These are phyloP conservation scores for Eulemur rubriventer DNA, from an alignment of 2,797 vertebrate genomes.

Conservation along the genomic window DNA sequence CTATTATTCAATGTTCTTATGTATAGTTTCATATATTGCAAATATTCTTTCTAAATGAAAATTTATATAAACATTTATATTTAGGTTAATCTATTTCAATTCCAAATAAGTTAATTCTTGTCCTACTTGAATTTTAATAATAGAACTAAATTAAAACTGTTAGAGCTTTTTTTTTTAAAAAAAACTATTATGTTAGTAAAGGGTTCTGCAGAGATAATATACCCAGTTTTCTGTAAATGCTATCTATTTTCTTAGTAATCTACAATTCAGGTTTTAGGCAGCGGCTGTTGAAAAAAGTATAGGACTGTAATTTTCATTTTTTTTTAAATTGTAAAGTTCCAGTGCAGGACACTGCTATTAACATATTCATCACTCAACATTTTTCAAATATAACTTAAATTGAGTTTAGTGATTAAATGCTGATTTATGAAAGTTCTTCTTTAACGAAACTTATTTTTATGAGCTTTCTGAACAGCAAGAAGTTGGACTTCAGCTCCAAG, in stretches of 20 bases:
- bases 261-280: conserved; percentile 29
- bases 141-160: background rate
- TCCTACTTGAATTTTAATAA: background rate
- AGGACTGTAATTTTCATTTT: background rate
- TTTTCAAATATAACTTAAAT: conserved; percentile 27
- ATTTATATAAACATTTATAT: background rate
- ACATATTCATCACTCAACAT: background rate
- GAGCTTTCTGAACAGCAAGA: background rate
- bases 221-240: background rate
- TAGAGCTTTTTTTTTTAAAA: background rate
- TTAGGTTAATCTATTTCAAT: background rate
- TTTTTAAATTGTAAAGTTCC: background rate
- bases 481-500: background rate
- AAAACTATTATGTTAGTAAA: conserved; percentile 3
- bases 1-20: background rate
- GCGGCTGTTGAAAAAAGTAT: background rate
- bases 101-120: background rate
- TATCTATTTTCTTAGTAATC: conserved; percentile 30
- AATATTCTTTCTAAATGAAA: background rate
- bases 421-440: background rate
- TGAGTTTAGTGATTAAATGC: conserved; percentile 22
- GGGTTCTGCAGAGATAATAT: background rate
- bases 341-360: background rate
- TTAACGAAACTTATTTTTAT: conserved; percentile 6
- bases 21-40: conserved; percentile 5